Conservation (phyloP, 2,888 invertebrate species). For the Metallyticus violacea region DNA sequence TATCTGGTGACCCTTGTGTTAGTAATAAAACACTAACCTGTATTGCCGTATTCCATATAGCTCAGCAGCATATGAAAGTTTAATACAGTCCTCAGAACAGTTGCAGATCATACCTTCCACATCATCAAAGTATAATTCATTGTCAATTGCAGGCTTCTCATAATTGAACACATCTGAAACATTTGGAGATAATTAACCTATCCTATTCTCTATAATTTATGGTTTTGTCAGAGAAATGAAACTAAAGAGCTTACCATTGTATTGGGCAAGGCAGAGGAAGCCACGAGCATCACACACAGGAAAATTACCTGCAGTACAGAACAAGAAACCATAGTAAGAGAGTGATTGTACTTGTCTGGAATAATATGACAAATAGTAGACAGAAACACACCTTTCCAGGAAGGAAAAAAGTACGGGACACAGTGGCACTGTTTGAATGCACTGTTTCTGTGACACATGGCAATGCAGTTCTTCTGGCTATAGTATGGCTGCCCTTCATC, state of each 20-base stretch:
- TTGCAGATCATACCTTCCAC: conserved; percentile 39
- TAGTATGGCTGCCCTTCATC: conserved; percentile 35
- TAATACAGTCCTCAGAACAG: conserved; percentile 40
- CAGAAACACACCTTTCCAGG: no score
- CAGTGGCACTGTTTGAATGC: conserved; percentile 40
- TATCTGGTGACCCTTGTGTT: no score
- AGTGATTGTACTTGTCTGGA: no score
- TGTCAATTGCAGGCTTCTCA: conserved; percentile 34
- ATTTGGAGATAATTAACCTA: background rate
- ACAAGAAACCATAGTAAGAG: no score
- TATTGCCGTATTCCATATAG: background rate
- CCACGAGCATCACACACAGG: background rate
- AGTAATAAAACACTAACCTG: no score
- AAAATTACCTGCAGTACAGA: background rate
- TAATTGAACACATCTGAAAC: conserved; percentile 39
- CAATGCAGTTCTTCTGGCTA: conserved; percentile 40
- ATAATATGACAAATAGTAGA: no score
- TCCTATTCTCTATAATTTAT: no score
- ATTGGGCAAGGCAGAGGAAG: background rate
- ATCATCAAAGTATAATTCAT: conserved; percentile 31
- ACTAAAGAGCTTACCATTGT: background rate
- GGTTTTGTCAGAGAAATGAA: background rate
- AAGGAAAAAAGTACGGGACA: conserved; percentile 40
- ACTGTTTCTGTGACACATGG: conserved; percentile 39
- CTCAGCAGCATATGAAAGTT: conserved; percentile 37